A percentile compares a stretch with the other conserved stretches of the same genome.
These are phyloP conservation scores for Parapristionchus giblindavisi DNA, from an alignment of 2,888 invertebrate genomes.

Conservation along the genomic window DNA sequence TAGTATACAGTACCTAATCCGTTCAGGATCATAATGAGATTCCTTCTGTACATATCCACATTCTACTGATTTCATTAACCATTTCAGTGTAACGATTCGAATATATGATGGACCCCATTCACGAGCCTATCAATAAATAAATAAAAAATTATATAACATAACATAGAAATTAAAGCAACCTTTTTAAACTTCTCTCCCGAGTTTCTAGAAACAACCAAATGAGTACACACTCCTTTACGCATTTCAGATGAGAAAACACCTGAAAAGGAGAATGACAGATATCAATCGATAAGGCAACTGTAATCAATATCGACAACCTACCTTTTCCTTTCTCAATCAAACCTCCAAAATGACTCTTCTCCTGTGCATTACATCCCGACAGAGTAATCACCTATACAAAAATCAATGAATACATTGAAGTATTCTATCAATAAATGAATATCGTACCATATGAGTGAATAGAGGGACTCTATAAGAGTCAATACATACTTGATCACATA, in stretches of 20 bases:
- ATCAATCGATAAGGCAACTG: neutral
- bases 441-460: slow-evolving; percentile 43
- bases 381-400: slow-evolving; percentile 50
- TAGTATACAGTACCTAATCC: slow-evolving; percentile 37
- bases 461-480: slow-evolving; percentile 43
- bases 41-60: slow-evolving; percentile 46
- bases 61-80: slow-evolving; percentile 55
- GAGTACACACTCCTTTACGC: slow-evolving; percentile 53
- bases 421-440: neutral
- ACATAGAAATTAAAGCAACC: slow-evolving; percentile 12
- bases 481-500: neutral
- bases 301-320: neutral
- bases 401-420: neutral
- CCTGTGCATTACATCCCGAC: slow-evolving; percentile 48
- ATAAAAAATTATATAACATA: neutral
- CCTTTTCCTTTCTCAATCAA: slow-evolving; percentile 56
- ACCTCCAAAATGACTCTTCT: slow-evolving; percentile 48
- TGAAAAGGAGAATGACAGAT: neutral
- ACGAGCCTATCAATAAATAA: slow-evolving; percentile 42
- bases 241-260: slow-evolving; percentile 51
- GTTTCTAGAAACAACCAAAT: slow-evolving; percentile 54
- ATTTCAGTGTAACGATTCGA: slow-evolving; percentile 51
- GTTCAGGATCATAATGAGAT: slow-evolving; percentile 39
- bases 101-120: slow-evolving; percentile 62
- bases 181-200: slow-evolving; percentile 54